Evolutionary conservation across 53 echinoderm and acorn worm genomes (phyloP), one percentile per base, ranked within the genome.

Genomic region (Henricia sp.): DNA sequence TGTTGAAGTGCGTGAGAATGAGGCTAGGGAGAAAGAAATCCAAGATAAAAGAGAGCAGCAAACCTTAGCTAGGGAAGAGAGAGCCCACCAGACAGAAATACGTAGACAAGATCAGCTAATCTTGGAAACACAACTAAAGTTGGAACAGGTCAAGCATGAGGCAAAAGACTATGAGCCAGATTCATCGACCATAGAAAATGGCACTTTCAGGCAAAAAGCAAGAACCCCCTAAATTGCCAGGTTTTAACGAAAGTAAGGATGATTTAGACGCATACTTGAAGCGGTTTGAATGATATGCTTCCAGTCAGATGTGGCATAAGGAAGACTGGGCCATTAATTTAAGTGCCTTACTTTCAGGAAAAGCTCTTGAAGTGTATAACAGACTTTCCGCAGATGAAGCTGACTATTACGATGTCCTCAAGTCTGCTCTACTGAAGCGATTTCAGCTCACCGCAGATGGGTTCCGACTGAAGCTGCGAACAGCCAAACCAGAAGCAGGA

Each of bases 211-310:
- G 30, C 62, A 60, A 60, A 60, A 12, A 12, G 62, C 62, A 34
- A 60, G 62, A 26, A 60, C 62, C 62, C 33, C 84, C 86, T 14
- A 86, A 90, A 65, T 77, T 90, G n/a, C 90, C 86, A 3, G 26
- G 35, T 1, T 90, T 90, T 86, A 60, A 70, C 59, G 88, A 91
- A 21, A 71, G 72, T 19, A 82, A 37, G 26, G 91, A 86, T 72
- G 58, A 90, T 62, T 26, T 87, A 4, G 92, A 91, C 64, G 84
- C 87, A 24, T 91, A 91, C 65, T 58, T 91, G 34, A 52, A 71
- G 42, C 62, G 86, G 40, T 90, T 59, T 52, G 90, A 90, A 50
- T 39, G 82, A 60, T 90, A 80, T 62, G 86, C 86, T 20, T 66
- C 21, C 4, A 71, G 56, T 64, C 92, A 91, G 41, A 37, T 14